Evolutionary conservation across 2,888 invertebrate genomes (phyloP), one percentile per base, ranked within the genome.

Genomic region (Andrena marginata): DNA sequence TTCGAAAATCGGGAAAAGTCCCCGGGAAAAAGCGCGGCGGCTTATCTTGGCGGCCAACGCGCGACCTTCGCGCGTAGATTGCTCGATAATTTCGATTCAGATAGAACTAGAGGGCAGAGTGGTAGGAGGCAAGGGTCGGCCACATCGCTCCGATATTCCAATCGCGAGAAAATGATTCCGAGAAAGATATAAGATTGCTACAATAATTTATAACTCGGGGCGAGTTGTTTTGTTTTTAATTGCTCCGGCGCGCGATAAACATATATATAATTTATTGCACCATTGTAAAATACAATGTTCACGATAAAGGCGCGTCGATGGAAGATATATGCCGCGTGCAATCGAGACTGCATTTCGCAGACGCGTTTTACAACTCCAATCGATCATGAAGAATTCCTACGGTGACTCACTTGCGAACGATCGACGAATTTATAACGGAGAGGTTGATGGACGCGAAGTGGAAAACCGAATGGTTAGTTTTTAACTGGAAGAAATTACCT

Each of bases 251-350:
- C 31, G 23, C 42, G 72, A 64, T 71, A 80, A 79, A 86, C 64
- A 69, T 71, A 77, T 60, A 59, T 72, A 56, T 84, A 85, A 85
- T 85, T 81, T 85, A 79, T 85, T 56, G 78, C 85, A 74, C 62
- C 71, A 54, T 64, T 84, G 60, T 80, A 68, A 81, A 85, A 77
- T 42, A 54, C 77, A 68, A 82, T 79, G 59, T 69, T 10, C 56
- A 35, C 49, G 79, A 82, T 80, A 82, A 82, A 67, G 23, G 35
- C 29, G 77, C 69, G 26, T 69, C 56, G 49, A 0, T 2, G 35
- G 6, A 33, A n/a, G 48, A 64, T 63, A 67, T 20, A 35, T 26
- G 62, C 54, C 33, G 16, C 68, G 35, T 13, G 51, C 42, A 10
- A 49, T 8, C 49, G 54, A 23, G 29, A 31, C 23, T n/a, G 35